Evolutionary conservation across 1,140 invertebrate genomes (phyloP).

Genomic region (Euschistus heros): DNA sequence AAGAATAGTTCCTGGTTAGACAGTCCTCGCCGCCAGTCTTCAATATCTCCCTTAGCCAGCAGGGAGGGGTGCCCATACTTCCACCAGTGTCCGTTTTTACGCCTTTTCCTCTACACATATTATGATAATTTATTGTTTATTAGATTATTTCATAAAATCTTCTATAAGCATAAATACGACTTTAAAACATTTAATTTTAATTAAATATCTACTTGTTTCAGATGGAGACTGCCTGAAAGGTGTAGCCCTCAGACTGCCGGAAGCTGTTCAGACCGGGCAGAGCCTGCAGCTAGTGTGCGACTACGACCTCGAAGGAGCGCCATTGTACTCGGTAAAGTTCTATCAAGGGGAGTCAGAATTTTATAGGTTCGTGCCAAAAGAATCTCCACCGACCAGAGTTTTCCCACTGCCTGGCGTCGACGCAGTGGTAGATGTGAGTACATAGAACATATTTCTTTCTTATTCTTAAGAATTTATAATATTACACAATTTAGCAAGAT

Average conservation of each 20-base stretch:
- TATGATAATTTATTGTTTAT: too few species aligned
- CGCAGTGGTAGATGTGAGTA: slow-evolving; percentile 54
- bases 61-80: too few species aligned
- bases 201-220: too few species aligned
- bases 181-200: slow-evolving; percentile 6
- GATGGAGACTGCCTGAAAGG: slow-evolving; percentile 54
- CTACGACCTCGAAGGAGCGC: slow-evolving; percentile 63
- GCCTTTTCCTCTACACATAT: too few species aligned
- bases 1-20: too few species aligned
- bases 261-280: slow-evolving; percentile 57
- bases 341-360: slow-evolving; percentile 69
- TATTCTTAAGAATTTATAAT: too few species aligned
- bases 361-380: slow-evolving; percentile 60
- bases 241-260: slow-evolving; percentile 59
- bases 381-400: slow-evolving; percentile 50
- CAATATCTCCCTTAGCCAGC: too few species aligned
- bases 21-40: too few species aligned
- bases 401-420: slow-evolving; percentile 53
- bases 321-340: slow-evolving; percentile 74
- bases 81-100: too few species aligned
- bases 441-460: neutral
- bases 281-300: slow-evolving; percentile 60
- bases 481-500: too few species aligned
- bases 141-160: too few species aligned
- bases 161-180: too few species aligned